Base-by-base conservation (phyloP, 2,797 vertebrate species). In the Cynopterus sphinx region DNA sequence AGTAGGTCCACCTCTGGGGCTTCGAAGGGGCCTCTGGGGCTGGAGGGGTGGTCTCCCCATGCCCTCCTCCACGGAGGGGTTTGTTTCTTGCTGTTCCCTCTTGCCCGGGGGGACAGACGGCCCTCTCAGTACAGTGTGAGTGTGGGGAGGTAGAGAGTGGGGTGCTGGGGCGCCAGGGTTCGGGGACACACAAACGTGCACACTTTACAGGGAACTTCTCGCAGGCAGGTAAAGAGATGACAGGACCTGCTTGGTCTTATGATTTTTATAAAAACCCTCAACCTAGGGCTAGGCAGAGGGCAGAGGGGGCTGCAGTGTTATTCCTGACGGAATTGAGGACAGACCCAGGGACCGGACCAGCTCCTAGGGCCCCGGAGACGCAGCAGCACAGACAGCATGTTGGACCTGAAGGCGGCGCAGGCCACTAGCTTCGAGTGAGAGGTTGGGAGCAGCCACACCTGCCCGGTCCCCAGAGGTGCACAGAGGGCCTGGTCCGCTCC, bases 231-330 rank as follows among this genome's bases (percentile, higher is more conserved):
- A 68, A 73, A 59, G 46, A 90, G 51, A 85, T 41, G 63, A 39
- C 19, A 5, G 36, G 39, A 31, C 73, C 93, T 43, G 46, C 73
- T 94, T 43, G 46, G 46, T 90, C 31, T 86, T 26, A 51, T 5
- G 10, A 71, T 75, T 95, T 96, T 97, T 95, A 96, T 96, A 96
- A 96, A 97, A 97, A 84, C 82, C 78, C 78, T 92, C 26, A 11
- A 15, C 78, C 70, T 33, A 41, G 87, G 36, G 95, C 71, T 3
- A 5, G 78, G 92, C 43, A 5, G 81, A 87, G 77, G 95, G 31
- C 0, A 1, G 82, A 53, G 71, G 70, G 77, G 59, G 85, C 78
- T 67, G 85, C 82, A 94, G 91, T 63, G 86, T 83, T 53, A 26
- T 61, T 78, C 82, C 70, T 94, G 88, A 96, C 3, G 16, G 96